A percentile compares a stretch with the other conserved stretches of the same genome.
Conservation (phyloP, 1,140 invertebrate genomes). For the Ridgeia piscesae region DNA sequence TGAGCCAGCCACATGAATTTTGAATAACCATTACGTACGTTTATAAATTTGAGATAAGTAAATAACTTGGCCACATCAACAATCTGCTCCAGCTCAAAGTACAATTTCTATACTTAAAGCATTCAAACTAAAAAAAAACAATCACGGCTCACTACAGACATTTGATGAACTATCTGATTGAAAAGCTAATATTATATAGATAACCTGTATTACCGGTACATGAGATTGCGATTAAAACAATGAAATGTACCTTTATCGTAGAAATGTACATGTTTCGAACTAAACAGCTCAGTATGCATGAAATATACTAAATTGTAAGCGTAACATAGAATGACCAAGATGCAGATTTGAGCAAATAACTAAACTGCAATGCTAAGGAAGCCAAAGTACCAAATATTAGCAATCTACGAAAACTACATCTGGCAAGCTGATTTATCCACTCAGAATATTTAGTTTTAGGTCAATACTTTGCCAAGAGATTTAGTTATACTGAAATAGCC, state of each 20-base stretch:
- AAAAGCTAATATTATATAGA: too few species aligned
- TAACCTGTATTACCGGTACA: too few species aligned
- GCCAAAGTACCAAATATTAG: background rate
- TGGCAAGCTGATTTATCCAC: background rate
- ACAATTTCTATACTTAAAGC: too few species aligned
- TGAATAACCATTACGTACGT: too few species aligned
- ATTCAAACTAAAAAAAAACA: too few species aligned
- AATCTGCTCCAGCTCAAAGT: too few species aligned
- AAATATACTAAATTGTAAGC: background rate
- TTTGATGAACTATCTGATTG: too few species aligned
- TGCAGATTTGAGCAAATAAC: background rate
- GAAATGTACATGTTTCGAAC: background rate
- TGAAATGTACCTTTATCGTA: background rate
- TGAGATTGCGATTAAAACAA: too few species aligned
- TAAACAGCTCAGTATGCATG: conserved; percentile 1
- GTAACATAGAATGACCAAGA: background rate
- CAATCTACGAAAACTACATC: background rate
- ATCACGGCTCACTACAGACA: too few species aligned
- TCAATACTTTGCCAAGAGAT: background rate
- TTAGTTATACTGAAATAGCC: background rate
- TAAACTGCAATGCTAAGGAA: background rate
- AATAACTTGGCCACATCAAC: too few species aligned
- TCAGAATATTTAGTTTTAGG: background rate
- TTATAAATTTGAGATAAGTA: too few species aligned
- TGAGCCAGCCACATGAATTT: too few species aligned